A percentile compares a stretch with the other conserved stretches of the same genome.
phyloP scores from a whole-genome alignment of 2,113 vertebrate species.

The Gallinago paraguaiae region DNA sequence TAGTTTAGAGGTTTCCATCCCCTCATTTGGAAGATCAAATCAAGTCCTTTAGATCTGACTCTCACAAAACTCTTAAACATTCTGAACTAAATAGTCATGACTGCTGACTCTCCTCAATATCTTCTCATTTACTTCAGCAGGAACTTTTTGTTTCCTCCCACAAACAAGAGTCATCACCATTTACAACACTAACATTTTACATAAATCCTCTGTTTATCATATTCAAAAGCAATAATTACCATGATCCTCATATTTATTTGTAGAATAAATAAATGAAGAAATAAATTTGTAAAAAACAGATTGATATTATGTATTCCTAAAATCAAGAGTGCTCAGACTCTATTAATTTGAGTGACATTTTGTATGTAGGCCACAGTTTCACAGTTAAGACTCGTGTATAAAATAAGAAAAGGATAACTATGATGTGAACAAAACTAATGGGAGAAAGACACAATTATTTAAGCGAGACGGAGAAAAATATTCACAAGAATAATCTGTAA shows the following conservation, averaged over 20 bases:
- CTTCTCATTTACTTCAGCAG: background rate
- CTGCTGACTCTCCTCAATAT: background rate
- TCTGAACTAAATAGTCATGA: background rate
- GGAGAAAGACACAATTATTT: background rate
- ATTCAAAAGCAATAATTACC: background rate
- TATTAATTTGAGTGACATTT: background rate
- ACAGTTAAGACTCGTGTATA: background rate
- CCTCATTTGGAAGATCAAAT: background rate
- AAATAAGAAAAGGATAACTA: background rate
- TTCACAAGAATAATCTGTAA: background rate
- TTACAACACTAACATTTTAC: background rate
- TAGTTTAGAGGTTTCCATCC: background rate
- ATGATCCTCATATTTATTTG: background rate
- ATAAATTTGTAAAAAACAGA: background rate
- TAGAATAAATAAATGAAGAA: background rate
- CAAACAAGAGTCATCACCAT: background rate
- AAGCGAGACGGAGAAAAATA: background rate
- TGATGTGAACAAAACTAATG: background rate
- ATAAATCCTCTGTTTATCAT: background rate
- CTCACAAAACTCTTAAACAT: background rate
- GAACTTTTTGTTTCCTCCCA: background rate
- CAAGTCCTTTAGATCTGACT: background rate
- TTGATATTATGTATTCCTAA: background rate
- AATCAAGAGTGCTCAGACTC: background rate
- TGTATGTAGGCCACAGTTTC: conserved; percentile 21